A percentile compares a stretch with the other conserved stretches of the same genome.
Conservation (phyloP, 2,113 vertebrate species). For the Hyperopisus bebe region DNA sequence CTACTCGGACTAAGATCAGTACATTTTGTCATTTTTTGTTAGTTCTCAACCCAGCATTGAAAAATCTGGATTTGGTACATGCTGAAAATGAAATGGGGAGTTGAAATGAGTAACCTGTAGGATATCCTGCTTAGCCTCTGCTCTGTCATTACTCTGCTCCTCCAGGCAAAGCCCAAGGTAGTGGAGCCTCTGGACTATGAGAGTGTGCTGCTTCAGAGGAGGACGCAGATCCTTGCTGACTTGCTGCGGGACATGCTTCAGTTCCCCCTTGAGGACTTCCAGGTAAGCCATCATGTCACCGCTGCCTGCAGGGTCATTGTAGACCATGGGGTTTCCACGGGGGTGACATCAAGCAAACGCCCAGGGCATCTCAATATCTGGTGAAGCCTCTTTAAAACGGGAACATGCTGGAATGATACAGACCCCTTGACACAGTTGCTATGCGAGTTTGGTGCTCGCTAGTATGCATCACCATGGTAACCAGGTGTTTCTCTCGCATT, state of each 20-base stretch:
- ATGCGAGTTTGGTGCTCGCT: background rate
- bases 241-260: conserved; percentile 86
- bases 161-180: conserved; percentile 87
- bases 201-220: conserved; percentile 86
- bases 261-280: conserved; percentile 92
- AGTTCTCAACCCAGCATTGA: background rate
- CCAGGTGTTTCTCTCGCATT: background rate
- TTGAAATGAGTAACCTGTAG: background rate
- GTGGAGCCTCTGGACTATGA: conserved; percentile 96
- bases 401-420: background rate
- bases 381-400: background rate
- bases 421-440: background rate
- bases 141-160: background rate
- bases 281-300: conserved; percentile 56
- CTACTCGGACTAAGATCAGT: background rate
- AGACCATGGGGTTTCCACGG: background rate
- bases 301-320: background rate
- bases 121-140: background rate
- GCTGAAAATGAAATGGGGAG: background rate
- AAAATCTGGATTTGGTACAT: background rate
- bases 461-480: background rate
- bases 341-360: background rate
- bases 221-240: conserved; percentile 91
- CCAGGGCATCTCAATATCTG: background rate
- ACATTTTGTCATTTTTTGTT: background rate